These are phyloP conservation scores for Sarcophaga caerulescens DNA, from an alignment of 2,888 invertebrate species.

Conservation along the genomic window DNA sequence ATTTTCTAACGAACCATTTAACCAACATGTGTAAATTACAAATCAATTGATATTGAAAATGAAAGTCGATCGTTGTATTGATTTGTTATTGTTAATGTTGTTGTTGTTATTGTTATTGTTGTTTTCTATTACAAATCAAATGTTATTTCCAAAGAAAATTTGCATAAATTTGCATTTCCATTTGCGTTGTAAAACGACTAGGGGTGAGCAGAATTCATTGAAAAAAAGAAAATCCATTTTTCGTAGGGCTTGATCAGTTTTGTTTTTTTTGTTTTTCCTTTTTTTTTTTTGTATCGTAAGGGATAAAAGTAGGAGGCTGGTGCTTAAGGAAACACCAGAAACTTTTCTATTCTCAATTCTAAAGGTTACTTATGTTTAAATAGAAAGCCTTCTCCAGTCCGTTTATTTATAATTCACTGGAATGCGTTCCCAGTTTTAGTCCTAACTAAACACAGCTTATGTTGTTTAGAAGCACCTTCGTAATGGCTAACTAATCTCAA, in stretches of 20 bases:
- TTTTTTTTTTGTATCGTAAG: too few relatives aligned
- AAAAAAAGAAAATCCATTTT: neutral
- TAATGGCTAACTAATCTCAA: too few relatives aligned
- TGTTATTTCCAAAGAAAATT: slow-evolving; percentile 38
- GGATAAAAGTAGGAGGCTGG: slow-evolving; percentile 32
- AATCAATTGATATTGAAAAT: slow-evolving; percentile 62
- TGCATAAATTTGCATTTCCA: slow-evolving; percentile 60
- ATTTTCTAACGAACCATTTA: slow-evolving; percentile 63
- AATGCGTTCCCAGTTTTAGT: too few relatives aligned
- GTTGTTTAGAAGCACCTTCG: too few relatives aligned
- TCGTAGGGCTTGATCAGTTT: neutral
- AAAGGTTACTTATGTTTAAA: too few relatives aligned
- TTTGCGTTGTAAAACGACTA: slow-evolving; percentile 2
- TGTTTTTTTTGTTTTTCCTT: too few relatives aligned
- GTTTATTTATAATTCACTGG: too few relatives aligned
- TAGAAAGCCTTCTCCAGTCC: too few relatives aligned
- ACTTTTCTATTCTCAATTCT: too few relatives aligned
- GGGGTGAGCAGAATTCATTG: slow-evolving; percentile 22
- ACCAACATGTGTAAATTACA: slow-evolving; percentile 64
- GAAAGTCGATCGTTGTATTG: slow-evolving; percentile 18
- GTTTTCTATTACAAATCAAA: slow-evolving; percentile 23
- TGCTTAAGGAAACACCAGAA: slow-evolving; percentile 32
- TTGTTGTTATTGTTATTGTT: too few relatives aligned
- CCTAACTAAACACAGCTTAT: too few relatives aligned
- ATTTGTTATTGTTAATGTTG: too few relatives aligned